Base-by-base conservation (phyloP, 2,888 invertebrate genomes). In the Synanthedon myopaeformis region DNA sequence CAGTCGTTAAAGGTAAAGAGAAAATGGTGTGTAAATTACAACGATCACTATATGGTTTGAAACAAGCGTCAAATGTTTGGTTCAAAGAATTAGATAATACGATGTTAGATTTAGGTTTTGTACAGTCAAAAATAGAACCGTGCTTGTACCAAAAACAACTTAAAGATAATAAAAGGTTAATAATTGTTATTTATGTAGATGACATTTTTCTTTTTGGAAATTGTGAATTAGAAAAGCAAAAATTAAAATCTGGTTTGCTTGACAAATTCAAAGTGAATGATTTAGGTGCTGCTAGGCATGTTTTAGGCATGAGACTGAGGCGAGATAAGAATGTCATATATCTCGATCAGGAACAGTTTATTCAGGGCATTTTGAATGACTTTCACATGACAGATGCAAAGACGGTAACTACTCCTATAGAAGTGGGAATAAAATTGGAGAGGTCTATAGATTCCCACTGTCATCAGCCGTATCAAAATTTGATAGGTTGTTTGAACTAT, bases 21-120 rank as follows among this genome's bases (percentile, higher is more conserved):
- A 54, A 12, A 4, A 49, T 49, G 35, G 54, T 54, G 4, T 54
- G 52, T 51, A 55, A 52, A 55, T 42, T 55, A 2, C 23, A 55
- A 17, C 28, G 8, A 55, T 23, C 50, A 12, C 11, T 52, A 12
- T 52, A 52, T 50, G 55, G 55, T 4, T 45, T 55, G 23, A 54
- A 54, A 42, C 52, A 54, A 49, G 54, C 52, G 17, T 49, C 52
- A 4, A 49, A 49, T 23, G 50, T 42, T 6, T 54, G 51, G 51
- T 51, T 48, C 14, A 19, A 55, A 2, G 49, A 55, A 42, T 19
- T 55, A 4, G 45, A 55, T n/a, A 51, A 42, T 41, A 51, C 35
- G 12, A 41, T 55, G 50, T 49, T 53, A 28, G 14, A 5, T 17
- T 49, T 55, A n/a, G 51, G 53, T 11, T 53, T 53, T 52, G 6